Percentiles rank a stretch among this genome's conserved stretches.
Evolutionary conservation across 2,797 vertebrate genomes (phyloP).

Genomic region (Silurus lanzhouensis): DNA sequence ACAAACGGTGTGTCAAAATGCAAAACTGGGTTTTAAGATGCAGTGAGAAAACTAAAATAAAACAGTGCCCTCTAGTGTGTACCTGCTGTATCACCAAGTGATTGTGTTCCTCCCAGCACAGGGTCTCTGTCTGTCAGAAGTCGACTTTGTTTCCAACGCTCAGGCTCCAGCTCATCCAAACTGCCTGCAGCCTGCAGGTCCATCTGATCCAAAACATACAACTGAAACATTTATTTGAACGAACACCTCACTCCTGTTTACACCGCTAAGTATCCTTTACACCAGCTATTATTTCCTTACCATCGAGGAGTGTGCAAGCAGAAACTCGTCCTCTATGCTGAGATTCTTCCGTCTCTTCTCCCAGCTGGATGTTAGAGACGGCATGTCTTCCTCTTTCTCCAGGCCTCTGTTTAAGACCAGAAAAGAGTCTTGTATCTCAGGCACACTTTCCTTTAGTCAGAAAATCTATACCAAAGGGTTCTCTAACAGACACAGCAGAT

Average conservation of each 20-base stretch:
- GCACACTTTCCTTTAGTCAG: neutral
- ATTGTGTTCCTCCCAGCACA: constrained; percentile 65
- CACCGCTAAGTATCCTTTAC: neutral
- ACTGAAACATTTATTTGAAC: neutral
- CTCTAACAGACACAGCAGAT: neutral
- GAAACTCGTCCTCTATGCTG: constrained; percentile 65
- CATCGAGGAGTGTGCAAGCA: constrained; percentile 66
- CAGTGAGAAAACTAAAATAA: neutral
- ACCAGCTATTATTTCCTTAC: constrained; percentile 56
- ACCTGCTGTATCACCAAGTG: constrained; percentile 70
- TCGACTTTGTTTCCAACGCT: constrained; percentile 49
- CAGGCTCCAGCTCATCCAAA: constrained; percentile 53
- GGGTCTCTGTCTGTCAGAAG: constrained; percentile 77
- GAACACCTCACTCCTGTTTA: neutral
- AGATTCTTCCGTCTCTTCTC: constrained; percentile 68
- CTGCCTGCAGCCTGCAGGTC: constrained; percentile 62
- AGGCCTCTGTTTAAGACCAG: constrained; percentile 56
- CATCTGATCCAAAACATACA: constrained; percentile 57
- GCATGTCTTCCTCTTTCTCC: constrained; percentile 55
- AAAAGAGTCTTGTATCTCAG: neutral
- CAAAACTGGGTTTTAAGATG: neutral
- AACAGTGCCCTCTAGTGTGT: constrained; percentile 27
- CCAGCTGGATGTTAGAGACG: constrained; percentile 47
- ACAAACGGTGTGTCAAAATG: neutral
- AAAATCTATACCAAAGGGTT: neutral